Conservation (phyloP, 2,113 vertebrate species). For the Cyphomyrus discorhynchus region DNA sequence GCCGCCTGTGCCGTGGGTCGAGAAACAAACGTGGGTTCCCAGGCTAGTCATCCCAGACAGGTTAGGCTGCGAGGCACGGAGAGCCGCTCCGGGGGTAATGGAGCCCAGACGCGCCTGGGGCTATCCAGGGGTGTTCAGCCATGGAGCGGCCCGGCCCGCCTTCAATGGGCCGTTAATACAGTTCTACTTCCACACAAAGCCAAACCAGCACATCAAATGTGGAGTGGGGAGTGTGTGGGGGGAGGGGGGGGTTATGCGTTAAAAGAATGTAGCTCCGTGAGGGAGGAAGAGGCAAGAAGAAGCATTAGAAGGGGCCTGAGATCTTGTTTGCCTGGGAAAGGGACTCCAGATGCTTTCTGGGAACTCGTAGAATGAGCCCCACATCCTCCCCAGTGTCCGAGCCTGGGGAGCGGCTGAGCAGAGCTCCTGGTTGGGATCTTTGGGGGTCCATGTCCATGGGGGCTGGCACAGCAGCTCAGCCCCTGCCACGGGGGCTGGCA, state of each 20-base stretch:
- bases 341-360: neutral
- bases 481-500: neutral
- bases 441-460: neutral
- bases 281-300: conserved; percentile 16
- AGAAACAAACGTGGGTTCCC: conserved; percentile 54
- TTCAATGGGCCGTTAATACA: conserved; percentile 60
- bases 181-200: conserved; percentile 40
- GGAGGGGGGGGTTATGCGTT: neutral
- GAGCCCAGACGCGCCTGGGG: conserved; percentile 50
- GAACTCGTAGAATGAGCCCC: neutral
- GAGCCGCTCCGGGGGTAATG: conserved; percentile 45
- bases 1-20: conserved; percentile 46
- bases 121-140: conserved; percentile 54
- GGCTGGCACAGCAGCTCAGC: neutral
- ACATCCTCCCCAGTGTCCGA: neutral
- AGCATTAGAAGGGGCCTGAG: conserved; percentile 8
- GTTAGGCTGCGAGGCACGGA: conserved; percentile 35
- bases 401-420: neutral
- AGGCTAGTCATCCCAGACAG: conserved; percentile 51
- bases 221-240: neutral
- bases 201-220: conserved; percentile 31
- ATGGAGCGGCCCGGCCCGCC: conserved; percentile 56
- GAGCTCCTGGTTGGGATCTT: neutral
- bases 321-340: conserved; percentile 23
- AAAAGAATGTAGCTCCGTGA: conserved; percentile 17